A percentile compares a stretch with the other conserved stretches of the same genome.
Conservation (phyloP, 2,888 invertebrate genomes). For the Amorpha juglandis region DNA sequence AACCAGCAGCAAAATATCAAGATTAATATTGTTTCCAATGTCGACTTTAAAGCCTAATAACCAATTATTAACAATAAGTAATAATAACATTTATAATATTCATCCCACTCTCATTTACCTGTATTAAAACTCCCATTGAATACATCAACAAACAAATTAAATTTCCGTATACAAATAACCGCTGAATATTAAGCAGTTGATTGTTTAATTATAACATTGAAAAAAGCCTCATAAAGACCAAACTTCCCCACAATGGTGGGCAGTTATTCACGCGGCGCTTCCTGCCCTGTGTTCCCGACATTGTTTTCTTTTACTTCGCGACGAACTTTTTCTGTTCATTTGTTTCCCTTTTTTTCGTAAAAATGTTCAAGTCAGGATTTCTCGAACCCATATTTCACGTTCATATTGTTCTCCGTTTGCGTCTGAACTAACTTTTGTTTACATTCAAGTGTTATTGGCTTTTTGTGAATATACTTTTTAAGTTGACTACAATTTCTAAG, state of each 20-base stretch:
- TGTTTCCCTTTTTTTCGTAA: slow-evolving; percentile 69
- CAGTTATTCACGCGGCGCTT: slow-evolving; percentile 78
- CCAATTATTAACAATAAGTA: not conserved
- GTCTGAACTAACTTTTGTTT: slow-evolving; percentile 5
- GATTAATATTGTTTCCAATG: not conserved
- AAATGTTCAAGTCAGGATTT: slow-evolving; percentile 67
- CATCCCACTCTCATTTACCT: not conserved
- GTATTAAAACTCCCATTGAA: not conserved
- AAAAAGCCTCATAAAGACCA: slow-evolving; percentile 41
- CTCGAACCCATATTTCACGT: slow-evolving; percentile 83
- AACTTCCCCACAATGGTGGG: slow-evolving; percentile 49
- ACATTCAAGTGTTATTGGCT: not conserved
- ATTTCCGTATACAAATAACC: slow-evolving; percentile 28
- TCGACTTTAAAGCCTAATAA: not conserved
- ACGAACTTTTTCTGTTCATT: slow-evolving; percentile 79
- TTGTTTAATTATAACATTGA: slow-evolving; percentile 41
- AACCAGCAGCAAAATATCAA: too few species aligned
- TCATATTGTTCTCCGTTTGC: slow-evolving; percentile 68
- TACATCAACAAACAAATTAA: slow-evolving; percentile 3
- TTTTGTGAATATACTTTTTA: not conserved
- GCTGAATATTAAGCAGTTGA: slow-evolving; percentile 37
- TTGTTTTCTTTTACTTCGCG: slow-evolving; percentile 59
- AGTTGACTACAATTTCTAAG: not conserved
- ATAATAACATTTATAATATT: not conserved
- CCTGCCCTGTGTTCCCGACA: slow-evolving; percentile 72